Evolutionary conservation across 2,113 vertebrate genomes (phyloP).

Genomic region (Anseranas semipalmata): DNA sequence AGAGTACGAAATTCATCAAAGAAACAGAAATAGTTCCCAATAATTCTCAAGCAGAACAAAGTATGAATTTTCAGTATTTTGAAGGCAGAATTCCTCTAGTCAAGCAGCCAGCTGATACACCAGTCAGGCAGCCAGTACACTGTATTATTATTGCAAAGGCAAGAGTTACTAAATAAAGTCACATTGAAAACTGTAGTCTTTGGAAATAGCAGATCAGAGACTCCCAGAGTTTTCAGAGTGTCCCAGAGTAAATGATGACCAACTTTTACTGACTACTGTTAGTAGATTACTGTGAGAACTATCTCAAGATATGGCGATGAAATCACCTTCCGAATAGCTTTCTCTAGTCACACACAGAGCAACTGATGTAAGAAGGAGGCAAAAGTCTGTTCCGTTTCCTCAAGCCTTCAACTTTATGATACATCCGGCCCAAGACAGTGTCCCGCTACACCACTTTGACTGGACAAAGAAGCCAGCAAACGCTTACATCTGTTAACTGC

Average conservation of each 20-base stretch:
- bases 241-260: neutral
- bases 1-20: neutral
- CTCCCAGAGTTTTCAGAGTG: neutral
- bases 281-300: slow-evolving; percentile 10
- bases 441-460: slow-evolving; percentile 39
- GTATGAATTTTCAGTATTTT: neutral
- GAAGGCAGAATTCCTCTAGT: neutral
- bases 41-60: neutral
- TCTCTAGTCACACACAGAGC: slow-evolving; percentile 5
- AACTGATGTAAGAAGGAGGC: slow-evolving; percentile 7
- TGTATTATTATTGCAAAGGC: neutral
- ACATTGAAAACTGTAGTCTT: neutral
- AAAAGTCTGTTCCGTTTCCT: slow-evolving; percentile 16
- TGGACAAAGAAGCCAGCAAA: slow-evolving; percentile 56
- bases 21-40: neutral
- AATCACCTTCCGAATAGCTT: neutral
- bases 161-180: neutral
- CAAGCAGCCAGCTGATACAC: neutral
- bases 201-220: neutral
- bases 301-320: neutral
- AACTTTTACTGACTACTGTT: neutral
- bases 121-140: neutral
- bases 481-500: slow-evolving; percentile 65
- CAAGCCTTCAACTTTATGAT: neutral
- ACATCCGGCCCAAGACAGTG: slow-evolving; percentile 16